Evolutionary conservation across 2,797 vertebrate genomes (phyloP).

Genomic region (Sebastes melanostomus): DNA sequence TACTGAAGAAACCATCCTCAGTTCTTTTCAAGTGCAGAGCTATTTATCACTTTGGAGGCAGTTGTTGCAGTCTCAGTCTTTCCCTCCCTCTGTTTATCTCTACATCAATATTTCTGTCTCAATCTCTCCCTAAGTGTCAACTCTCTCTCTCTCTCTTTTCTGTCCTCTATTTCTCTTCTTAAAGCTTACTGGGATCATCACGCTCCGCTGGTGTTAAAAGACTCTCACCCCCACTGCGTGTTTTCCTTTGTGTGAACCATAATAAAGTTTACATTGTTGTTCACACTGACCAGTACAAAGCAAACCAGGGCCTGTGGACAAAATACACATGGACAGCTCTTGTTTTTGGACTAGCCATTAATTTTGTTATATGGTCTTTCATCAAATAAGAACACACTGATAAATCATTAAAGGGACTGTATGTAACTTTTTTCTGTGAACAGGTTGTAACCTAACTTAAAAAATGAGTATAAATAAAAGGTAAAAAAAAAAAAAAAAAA

Average conservation of each 20-base stretch:
- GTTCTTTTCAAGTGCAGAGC: conserved; percentile 7
- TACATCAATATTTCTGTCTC: conserved; percentile 4
- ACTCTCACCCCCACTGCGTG: neutral
- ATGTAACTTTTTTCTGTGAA: no score
- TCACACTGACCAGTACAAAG: neutral
- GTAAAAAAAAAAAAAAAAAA: no score
- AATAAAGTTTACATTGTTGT: neutral
- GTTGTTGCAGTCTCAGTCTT: conserved; percentile 2
- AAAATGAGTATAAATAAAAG: no score
- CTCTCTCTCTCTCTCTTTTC: neutral
- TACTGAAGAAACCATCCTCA: neutral
- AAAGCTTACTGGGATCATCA: conserved; percentile 2
- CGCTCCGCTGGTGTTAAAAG: conserved; percentile 10
- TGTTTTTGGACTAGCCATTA: neutral
- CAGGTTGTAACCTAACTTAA: no score
- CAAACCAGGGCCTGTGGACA: neutral
- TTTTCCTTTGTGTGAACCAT: neutral
- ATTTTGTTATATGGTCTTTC: neutral
- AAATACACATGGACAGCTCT: neutral
- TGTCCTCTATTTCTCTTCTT: neutral
- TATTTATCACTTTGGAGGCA: conserved; percentile 19
- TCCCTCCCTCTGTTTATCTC: conserved; percentile 3
- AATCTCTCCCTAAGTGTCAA: neutral
- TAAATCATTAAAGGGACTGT: neutral
- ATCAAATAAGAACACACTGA: neutral